Conservation (phyloP, 2,797 vertebrate species). For the Lates japonicus region DNA sequence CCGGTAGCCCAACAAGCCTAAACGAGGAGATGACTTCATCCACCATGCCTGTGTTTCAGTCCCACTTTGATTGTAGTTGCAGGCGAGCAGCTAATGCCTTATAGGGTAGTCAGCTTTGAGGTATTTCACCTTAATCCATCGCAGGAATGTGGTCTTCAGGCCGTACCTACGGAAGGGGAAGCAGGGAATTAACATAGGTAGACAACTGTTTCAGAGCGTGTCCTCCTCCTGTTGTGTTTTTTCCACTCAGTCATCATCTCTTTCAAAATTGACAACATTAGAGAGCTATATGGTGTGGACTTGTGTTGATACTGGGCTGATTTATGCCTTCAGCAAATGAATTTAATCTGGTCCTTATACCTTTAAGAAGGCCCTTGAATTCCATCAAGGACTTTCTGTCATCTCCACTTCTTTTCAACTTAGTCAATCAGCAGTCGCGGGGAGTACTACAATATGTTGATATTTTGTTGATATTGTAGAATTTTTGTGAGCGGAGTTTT, state of each 20-base stretch:
- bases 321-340: not conserved
- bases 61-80: slow-evolving; percentile 52
- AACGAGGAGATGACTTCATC: slow-evolving; percentile 66
- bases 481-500: not conserved
- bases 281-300: not conserved
- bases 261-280: not conserved
- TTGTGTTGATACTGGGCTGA: not conserved
- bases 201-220: slow-evolving; percentile 17
- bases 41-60: slow-evolving; percentile 24
- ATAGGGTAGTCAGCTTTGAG: slow-evolving; percentile 68
- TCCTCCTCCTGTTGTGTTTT: slow-evolving; percentile 30
- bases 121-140: slow-evolving; percentile 77
- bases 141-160: slow-evolving; percentile 66
- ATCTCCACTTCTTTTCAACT: not conserved
- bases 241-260: not conserved
- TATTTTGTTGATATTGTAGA: not conserved
- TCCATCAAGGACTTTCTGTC: not conserved
- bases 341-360: not conserved
- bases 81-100: slow-evolving; percentile 62
- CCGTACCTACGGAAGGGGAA: slow-evolving; percentile 52
- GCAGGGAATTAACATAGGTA: slow-evolving; percentile 46
- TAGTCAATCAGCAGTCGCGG: too few relatives aligned
- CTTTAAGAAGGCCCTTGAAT: not conserved
- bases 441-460: too few relatives aligned
- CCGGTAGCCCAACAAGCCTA: slow-evolving; percentile 6